Conservation (phyloP, 2,888 invertebrate genomes). For the Eledone cirrhosa region DNA sequence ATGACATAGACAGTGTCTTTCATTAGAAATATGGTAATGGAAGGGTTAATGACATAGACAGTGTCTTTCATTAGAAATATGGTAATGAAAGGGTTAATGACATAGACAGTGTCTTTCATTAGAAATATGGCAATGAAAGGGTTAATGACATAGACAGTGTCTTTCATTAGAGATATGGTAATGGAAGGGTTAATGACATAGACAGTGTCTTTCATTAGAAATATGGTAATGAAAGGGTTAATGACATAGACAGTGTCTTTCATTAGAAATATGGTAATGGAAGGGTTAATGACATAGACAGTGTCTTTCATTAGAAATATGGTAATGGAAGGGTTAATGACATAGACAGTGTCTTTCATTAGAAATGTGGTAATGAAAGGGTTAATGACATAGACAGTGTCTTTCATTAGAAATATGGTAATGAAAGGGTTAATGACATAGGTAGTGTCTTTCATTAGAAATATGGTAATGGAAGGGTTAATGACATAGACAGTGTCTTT, state of each 20-base stretch:
- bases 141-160: background rate
- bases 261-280: no score
- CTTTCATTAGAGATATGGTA: no score
- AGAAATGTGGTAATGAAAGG: no score
- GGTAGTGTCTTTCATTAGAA: background rate
- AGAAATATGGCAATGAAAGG: no score
- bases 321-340: background rate
- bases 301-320: no score
- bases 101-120: background rate
- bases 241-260: background rate
- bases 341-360: background rate
- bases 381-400: background rate
- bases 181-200: background rate
- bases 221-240: no score
- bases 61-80: no score
- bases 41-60: background rate
- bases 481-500: background rate
- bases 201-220: background rate
- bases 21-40: no score
- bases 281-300: background rate
- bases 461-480: no score
- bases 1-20: background rate
- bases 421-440: background rate
- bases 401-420: no score
- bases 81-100: background rate